These are phyloP conservation scores for Labeo catla DNA, from an alignment of 2,113 vertebrate genomes.

Conservation along the genomic window DNA sequence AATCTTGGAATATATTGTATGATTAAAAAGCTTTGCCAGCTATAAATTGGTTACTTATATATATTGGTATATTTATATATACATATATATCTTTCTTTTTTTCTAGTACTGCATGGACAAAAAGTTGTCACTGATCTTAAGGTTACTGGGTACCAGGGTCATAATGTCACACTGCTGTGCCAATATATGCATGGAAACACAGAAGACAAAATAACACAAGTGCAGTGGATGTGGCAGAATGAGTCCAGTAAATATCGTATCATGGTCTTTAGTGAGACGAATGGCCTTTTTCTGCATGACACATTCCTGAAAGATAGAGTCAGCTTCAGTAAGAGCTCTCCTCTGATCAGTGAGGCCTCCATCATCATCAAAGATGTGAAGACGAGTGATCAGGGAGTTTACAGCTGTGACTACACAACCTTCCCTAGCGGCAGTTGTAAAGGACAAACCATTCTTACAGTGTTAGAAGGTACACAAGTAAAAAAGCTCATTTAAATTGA, in stretches of 20 bases:
- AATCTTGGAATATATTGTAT: not conserved
- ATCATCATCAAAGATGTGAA: conserved; percentile 66
- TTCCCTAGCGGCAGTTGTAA: conserved; percentile 68
- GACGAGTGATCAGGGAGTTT: conserved; percentile 71
- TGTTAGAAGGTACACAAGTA: not conserved
- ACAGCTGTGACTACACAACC: conserved; percentile 69
- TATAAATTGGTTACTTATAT: no score
- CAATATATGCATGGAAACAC: not conserved
- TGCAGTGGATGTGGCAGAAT: not conserved
- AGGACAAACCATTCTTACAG: conserved; percentile 9
- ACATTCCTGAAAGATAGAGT: conserved; percentile 11
- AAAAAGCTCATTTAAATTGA: no score
- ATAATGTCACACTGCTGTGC: not conserved
- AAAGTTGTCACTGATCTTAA: not conserved
- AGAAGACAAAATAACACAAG: not conserved
- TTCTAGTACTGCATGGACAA: not conserved
- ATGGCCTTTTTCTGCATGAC: not conserved
- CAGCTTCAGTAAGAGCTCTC: not conserved
- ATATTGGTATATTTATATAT: no score
- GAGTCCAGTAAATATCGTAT: not conserved
- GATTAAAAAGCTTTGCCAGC: no score
- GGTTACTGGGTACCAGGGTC: not conserved
- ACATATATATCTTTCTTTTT: not conserved
- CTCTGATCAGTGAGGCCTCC: conserved; percentile 61
- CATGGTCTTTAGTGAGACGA: not conserved